Conservation (phyloP, 2,888 invertebrate species). For the Anaspis maculata region DNA sequence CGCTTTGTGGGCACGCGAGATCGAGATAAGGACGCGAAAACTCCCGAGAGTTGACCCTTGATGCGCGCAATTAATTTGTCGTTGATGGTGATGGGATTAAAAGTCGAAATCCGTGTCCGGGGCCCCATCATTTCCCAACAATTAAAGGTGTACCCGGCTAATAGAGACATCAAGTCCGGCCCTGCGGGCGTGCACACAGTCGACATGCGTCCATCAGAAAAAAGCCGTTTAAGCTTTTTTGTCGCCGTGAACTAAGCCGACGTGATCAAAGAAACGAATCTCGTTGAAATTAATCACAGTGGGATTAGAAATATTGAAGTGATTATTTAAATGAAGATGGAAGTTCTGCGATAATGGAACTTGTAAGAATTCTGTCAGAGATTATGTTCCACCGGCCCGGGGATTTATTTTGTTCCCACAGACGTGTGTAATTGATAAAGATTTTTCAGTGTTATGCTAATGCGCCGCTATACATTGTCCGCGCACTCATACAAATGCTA, state of each 20-base stretch:
- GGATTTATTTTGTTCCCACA: constrained; percentile 25
- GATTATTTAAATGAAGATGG: constrained; percentile 40
- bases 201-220: constrained; percentile 3
- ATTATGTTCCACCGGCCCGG: constrained; percentile 19
- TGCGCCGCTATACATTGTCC: constrained; percentile 3
- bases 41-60: no score
- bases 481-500: constrained; percentile 6
- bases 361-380: constrained; percentile 28
- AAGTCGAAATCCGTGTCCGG: no score
- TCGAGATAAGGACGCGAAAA: no score
- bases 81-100: no score
- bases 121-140: no score
- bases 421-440: constrained; percentile 11
- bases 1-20: no score
- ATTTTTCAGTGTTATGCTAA: constrained; percentile 13
- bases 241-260: constrained; percentile 17
- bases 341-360: constrained; percentile 32
- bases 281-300: constrained; percentile 35
- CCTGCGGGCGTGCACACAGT: constrained; percentile 1
- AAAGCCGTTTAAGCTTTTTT: constrained; percentile 17
- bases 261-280: constrained; percentile 32
- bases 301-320: constrained; percentile 37
- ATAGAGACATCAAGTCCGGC: constrained; percentile 1
- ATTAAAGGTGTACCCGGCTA: constrained; percentile 1
- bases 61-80: no score